phyloP scores from a whole-genome alignment of 2,797 vertebrate species.

The Anguilla obscura region DNA sequence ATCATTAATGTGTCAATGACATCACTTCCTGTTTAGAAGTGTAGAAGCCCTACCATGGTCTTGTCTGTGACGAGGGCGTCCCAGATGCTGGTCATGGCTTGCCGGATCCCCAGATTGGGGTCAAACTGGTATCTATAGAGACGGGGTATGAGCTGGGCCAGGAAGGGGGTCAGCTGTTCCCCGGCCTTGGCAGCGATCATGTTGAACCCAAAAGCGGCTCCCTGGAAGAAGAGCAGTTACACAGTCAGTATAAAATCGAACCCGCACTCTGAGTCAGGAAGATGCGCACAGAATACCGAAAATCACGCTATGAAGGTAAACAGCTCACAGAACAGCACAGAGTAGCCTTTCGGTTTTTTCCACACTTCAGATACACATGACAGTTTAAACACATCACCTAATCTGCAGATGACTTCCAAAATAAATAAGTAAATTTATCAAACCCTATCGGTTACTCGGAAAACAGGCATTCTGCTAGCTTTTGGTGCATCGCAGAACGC shows the following conservation, averaged over 20 bases:
- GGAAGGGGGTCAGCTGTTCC: conserved; percentile 89
- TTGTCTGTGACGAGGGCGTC: conserved; percentile 94
- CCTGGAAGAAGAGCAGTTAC: conserved; percentile 64
- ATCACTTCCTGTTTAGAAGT: neutral
- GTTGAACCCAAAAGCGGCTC: conserved; percentile 97
- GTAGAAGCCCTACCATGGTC: conserved; percentile 65
- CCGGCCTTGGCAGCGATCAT: conserved; percentile 93
- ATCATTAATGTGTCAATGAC: neutral
- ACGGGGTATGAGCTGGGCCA: conserved; percentile 91
- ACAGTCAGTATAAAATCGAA: neutral
- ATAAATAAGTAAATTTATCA: neutral
- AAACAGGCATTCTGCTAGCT: too few species aligned
- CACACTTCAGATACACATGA: neutral
- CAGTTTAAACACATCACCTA: neutral
- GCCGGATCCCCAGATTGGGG: conserved; percentile 91
- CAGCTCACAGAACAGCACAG: neutral
- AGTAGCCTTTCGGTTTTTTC: neutral
- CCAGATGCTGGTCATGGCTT: conserved; percentile 99
- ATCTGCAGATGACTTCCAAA: neutral
- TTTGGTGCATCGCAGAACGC: too few species aligned
- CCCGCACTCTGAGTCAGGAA: neutral
- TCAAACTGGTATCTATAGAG: conserved; percentile 98
- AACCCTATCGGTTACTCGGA: too few species aligned
- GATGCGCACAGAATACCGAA: neutral
- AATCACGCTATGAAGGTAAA: neutral